These are phyloP conservation scores for Pseudorasbora parva DNA, from an alignment of 2,113 vertebrate genomes.

Conservation along the genomic window DNA sequence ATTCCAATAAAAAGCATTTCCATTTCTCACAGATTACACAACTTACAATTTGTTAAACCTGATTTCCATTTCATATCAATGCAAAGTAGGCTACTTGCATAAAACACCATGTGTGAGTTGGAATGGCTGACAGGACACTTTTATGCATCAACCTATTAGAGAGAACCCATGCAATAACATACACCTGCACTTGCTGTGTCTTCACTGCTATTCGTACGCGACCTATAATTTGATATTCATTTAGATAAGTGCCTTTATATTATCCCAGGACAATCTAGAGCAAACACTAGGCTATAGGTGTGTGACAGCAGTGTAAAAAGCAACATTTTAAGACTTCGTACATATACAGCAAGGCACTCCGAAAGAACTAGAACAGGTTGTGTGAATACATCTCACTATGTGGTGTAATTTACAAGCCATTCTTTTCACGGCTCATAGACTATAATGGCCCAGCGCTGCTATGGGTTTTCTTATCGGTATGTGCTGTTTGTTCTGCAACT, in stretches of 20 bases:
- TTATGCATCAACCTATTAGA: background rate
- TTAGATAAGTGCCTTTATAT: background rate
- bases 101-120: background rate
- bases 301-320: background rate
- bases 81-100: background rate
- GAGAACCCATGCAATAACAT: background rate
- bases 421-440: slow-evolving; percentile 22
- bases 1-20: background rate
- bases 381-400: slow-evolving; percentile 22
- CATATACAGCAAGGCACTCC: background rate
- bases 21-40: background rate
- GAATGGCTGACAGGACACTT: slow-evolving; percentile 5
- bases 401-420: slow-evolving; percentile 16
- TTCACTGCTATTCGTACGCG: background rate
- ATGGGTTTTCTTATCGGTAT: background rate
- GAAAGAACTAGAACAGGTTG: background rate
- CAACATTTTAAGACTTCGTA: background rate
- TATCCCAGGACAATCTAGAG: background rate
- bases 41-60: background rate
- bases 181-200: slow-evolving; percentile 9
- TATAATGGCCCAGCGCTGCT: slow-evolving; percentile 26
- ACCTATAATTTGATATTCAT: background rate
- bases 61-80: background rate
- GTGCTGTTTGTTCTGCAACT: slow-evolving; percentile 23
- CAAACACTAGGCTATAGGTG: background rate